Evolutionary conservation across 23 tunicate genomes (phyloP), one percentile per base, ranked within the genome.

Genomic region (Ascidia mentula): DNA sequence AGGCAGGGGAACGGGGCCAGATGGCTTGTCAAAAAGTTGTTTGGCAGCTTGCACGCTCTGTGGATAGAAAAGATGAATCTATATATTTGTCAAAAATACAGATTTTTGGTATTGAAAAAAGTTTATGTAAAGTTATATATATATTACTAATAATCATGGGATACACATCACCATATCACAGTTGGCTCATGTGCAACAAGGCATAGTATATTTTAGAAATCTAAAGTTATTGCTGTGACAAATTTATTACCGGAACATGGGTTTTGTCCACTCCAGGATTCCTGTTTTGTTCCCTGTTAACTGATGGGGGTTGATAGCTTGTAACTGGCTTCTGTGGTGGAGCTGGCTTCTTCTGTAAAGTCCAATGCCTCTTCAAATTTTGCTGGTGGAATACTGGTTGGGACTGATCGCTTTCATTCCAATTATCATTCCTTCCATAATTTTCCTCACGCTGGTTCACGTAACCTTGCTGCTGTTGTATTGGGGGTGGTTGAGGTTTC

Each of bases 1-100:
- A 46, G 97, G 97, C 5, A 84, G 84, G 12, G 80, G 90, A 15
- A 37, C 77, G 6, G 89, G 73, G 30, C 85, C 84, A 6, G 83
- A 69, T 33, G 85, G 87, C 60, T 91, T 81, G 81, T 91, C 97
- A 77, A 91, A 91, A 74, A 91, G 40, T 40, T 72, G 77, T 40
- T 85, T 86, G 38, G 80, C 81, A 9, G 87, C 78, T 30, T 40
- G 84, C 5, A 91, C 97, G 37, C 97, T 53, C 90, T 86, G 40
- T 9, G 35, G 38, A 31, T 39, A 81, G 35, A 9, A 53, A 9
- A 53, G 1, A 5, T 53, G 24, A n/a, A n/a, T n/a, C n/a, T n/a
- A n/a, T n/a, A n/a, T n/a, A n/a, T n/a, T n/a, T n/a, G n/a, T n/a
- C n/a, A n/a, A n/a, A n/a, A n/a, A n/a, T n/a, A n/a, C n/a, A n/a